Evolutionary conservation across 2,888 invertebrate species (phyloP).

Genomic region (Nesidiocoris tenuis): DNA sequence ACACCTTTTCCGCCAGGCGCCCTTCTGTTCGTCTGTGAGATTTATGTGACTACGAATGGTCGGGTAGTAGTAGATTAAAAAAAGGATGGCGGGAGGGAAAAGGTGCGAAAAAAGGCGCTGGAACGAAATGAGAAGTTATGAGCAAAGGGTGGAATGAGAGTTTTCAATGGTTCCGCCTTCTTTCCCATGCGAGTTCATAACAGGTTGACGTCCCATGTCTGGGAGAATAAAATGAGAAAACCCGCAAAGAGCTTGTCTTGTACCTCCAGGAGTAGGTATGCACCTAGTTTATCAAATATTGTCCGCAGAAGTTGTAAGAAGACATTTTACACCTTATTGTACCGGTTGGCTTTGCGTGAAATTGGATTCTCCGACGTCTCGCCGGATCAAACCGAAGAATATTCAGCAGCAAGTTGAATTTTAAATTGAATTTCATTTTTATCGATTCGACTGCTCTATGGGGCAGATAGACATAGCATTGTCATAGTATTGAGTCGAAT

Average conservation of each 20-base stretch:
- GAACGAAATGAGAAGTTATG: not conserved
- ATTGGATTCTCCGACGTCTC: too few species aligned
- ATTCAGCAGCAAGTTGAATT: too few species aligned
- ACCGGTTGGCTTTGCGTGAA: too few species aligned
- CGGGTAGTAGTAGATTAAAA: not conserved
- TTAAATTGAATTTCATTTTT: too few species aligned
- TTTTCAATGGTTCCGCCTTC: not conserved
- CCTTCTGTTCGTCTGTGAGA: not conserved
- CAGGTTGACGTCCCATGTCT: not conserved
- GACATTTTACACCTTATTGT: too few species aligned
- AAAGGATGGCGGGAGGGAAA: not conserved
- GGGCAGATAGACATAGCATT: too few species aligned
- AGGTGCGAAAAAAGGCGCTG: not conserved
- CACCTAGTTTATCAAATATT: too few species aligned
- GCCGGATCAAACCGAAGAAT: too few species aligned
- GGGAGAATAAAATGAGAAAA: not conserved
- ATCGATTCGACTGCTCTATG: too few species aligned
- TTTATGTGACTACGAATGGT: not conserved
- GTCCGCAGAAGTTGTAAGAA: too few species aligned
- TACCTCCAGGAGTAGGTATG: too few species aligned
- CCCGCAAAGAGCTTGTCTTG: not conserved
- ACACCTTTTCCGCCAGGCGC: not conserved
- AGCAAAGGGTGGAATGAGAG: not conserved
- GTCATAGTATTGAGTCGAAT: too few species aligned
- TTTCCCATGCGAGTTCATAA: not conserved